A percentile compares a stretch with the other conserved stretches of the same genome.
Conservation (phyloP, 2,113 vertebrate species). For the Cheilinus undulatus region DNA sequence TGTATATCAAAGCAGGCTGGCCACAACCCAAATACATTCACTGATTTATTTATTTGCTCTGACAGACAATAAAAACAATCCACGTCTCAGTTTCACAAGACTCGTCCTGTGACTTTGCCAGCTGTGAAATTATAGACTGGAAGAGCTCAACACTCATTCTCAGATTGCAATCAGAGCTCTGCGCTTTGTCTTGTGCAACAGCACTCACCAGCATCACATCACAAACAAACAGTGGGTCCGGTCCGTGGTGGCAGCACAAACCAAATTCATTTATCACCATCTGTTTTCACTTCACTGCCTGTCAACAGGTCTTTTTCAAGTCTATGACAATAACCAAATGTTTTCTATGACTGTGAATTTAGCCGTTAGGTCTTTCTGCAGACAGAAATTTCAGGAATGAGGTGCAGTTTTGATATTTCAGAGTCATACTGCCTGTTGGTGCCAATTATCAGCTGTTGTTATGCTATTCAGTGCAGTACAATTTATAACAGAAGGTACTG, state of each 20-base stretch:
- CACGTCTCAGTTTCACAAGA: constrained; percentile 16
- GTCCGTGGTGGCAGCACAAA: not conserved
- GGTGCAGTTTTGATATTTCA: not conserved
- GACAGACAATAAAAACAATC: constrained; percentile 20
- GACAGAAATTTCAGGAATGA: not conserved
- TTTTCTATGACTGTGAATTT: not conserved
- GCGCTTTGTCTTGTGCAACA: constrained; percentile 8
- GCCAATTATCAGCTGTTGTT: not conserved
- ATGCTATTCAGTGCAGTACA: not conserved
- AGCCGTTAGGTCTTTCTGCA: not conserved
- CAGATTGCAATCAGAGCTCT: not conserved
- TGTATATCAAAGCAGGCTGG: not conserved
- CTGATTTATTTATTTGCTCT: constrained; percentile 29
- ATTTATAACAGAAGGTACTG: not conserved
- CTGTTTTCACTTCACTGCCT: not conserved
- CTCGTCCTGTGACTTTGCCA: constrained; percentile 6
- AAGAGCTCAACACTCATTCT: not conserved
- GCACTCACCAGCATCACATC: constrained; percentile 5
- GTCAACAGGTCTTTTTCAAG: not conserved
- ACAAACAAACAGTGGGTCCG: not conserved
- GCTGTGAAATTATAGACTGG: constrained; percentile 2
- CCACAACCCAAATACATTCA: not conserved
- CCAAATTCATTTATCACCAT: not conserved
- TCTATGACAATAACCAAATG: not conserved
- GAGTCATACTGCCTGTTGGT: not conserved